These are phyloP conservation scores for Scolanthus callimorphus DNA, from an alignment of 92 coral and sea anemone genomes.

Conservation along the genomic window DNA sequence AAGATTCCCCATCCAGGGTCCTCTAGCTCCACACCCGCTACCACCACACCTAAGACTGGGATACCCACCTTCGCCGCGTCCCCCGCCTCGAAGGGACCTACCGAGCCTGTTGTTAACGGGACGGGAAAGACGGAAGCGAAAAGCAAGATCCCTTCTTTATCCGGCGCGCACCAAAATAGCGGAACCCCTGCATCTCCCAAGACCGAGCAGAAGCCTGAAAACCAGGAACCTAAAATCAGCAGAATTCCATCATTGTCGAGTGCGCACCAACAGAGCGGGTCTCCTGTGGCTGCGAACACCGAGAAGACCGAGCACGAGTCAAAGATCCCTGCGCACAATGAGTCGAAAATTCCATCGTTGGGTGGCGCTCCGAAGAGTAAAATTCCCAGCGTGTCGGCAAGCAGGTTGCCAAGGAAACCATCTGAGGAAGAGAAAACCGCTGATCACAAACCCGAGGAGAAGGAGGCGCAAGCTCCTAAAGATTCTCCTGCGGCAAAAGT, in stretches of 20 bases:
- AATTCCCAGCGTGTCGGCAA: slow-evolving; percentile 2
- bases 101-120: background rate
- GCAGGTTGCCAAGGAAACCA: slow-evolving; percentile 5
- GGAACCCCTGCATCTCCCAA: background rate
- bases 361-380: slow-evolving; percentile 15
- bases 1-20: slow-evolving; percentile 16
- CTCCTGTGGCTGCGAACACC: background rate
- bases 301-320: slow-evolving; percentile 5
- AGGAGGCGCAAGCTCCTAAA: slow-evolving; percentile 7
- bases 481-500: slow-evolving; percentile 12
- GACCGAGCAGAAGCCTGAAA: background rate
- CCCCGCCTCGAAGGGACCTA: background rate
- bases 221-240: background rate
- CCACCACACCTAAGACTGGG: slow-evolving; percentile 4
- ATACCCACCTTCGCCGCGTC: slow-evolving; percentile 15
- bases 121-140: background rate
- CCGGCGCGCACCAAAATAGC: background rate
- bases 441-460: slow-evolving; percentile 1
- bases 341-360: slow-evolving; percentile 17
- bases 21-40: slow-evolving; percentile 4
- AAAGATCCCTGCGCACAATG: slow-evolving; percentile 38
- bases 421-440: background rate
- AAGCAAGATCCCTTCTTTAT: background rate
- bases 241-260: too few relatives aligned
- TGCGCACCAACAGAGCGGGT: too few relatives aligned